phyloP scores from a whole-genome alignment of 2,888 invertebrate genomes.

The Thymelicus sylvestris region DNA sequence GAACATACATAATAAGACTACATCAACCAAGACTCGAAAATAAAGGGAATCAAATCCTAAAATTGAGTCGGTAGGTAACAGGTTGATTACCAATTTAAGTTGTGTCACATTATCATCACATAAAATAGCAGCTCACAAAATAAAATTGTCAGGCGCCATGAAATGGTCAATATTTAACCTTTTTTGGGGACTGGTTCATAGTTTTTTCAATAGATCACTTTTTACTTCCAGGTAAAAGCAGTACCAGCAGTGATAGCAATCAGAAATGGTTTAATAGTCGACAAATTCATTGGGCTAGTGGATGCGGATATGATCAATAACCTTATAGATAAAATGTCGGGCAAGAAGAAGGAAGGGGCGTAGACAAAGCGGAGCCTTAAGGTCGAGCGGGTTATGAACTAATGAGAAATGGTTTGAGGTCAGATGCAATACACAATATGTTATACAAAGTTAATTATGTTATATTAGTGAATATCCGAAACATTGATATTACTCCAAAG shows the following conservation, averaged over 20 bases:
- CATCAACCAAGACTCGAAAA: no score
- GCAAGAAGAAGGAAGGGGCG: conserved; percentile 64
- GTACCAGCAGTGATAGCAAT: conserved; percentile 93
- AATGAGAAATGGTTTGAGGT: not conserved
- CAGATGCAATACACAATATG: not conserved
- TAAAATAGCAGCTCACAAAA: no score
- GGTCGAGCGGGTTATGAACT: not conserved
- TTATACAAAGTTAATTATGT: not conserved
- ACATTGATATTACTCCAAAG: not conserved
- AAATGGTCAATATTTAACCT: no score
- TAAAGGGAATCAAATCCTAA: no score
- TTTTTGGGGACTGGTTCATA: no score
- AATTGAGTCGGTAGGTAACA: no score
- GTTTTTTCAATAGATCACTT: no score
- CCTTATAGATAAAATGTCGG: conserved; percentile 87
- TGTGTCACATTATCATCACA: no score
- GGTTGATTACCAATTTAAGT: no score
- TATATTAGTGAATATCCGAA: not conserved
- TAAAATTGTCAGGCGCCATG: no score
- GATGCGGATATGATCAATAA: conserved; percentile 92
- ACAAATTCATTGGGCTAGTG: conserved; percentile 95
- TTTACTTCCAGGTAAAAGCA: conserved; percentile 87
- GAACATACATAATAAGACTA: no score
- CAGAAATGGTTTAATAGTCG: conserved; percentile 91
- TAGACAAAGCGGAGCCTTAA: conserved; percentile 39